These are phyloP conservation scores for Phasianus colchicus DNA, from an alignment of 2,113 vertebrate genomes.

Conservation along the genomic window DNA sequence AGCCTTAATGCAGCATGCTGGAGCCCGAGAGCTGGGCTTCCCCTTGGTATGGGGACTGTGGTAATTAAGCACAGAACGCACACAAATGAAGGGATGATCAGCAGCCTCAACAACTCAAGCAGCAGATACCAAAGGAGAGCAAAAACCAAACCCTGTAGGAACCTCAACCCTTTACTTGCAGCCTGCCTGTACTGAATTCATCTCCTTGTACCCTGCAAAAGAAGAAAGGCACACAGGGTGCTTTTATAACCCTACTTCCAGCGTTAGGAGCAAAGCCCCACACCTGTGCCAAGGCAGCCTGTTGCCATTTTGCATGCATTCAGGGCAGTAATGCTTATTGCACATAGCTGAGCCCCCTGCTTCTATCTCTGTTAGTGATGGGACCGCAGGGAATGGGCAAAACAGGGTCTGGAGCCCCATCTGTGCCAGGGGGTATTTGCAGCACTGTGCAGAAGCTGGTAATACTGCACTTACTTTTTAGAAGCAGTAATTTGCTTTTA, in stretches of 20 bases:
- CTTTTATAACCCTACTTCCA: accelerated
- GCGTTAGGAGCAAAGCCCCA: accelerated
- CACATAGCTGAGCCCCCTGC: not conserved
- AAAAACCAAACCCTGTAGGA: accelerated
- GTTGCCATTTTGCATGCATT: not conserved
- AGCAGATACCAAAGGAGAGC: accelerated
- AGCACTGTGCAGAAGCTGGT: accelerated
- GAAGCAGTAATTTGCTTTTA: not conserved
- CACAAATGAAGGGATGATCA: accelerated
- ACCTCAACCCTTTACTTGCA: accelerated
- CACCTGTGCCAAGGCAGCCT: not conserved
- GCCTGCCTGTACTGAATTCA: accelerated
- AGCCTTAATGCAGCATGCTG: accelerated
- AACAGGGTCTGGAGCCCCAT: not conserved
- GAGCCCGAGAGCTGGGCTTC: accelerated
- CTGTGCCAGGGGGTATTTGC: not conserved
- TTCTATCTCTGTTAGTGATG: not conserved
- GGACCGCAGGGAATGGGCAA: not conserved
- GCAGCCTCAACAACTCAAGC: accelerated
- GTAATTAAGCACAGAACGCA: accelerated
- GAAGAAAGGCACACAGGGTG: accelerated
- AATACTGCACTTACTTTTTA: not conserved
- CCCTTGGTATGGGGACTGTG: accelerated
- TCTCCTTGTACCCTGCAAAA: not conserved
- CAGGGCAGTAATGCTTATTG: accelerated